Conservation (phyloP, 2,797 vertebrate genomes). For the Cyclura pinguis region DNA sequence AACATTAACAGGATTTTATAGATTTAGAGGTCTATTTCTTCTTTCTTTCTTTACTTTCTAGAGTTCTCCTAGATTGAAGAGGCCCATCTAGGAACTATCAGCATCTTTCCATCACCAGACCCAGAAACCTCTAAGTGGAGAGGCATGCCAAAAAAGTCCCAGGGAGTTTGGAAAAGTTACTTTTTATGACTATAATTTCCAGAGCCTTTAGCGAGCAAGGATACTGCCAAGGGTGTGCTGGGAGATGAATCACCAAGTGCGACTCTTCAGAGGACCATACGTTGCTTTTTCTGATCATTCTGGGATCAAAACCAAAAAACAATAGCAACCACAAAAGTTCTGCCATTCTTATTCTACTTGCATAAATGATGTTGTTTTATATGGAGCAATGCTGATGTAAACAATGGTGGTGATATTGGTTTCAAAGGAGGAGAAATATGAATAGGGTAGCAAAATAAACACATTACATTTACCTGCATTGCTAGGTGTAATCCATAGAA, state of each 20-base stretch:
- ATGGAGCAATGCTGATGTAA: not conserved
- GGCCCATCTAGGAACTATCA: accelerated
- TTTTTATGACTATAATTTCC: no score
- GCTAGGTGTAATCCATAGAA: not conserved
- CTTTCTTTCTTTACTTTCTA: conserved; percentile 2
- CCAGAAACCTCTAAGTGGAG: no score
- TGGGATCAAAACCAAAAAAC: not conserved
- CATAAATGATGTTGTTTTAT: not conserved
- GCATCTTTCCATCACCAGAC: not conserved
- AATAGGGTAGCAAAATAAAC: not conserved
- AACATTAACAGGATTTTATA: not conserved
- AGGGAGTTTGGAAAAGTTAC: not conserved
- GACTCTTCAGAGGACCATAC: not conserved
- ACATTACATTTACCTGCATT: no score
- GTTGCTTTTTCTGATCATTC: not conserved
- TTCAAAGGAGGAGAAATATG: not conserved
- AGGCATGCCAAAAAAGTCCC: not conserved
- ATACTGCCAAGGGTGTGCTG: no score
- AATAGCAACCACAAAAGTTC: not conserved
- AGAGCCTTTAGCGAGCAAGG: no score
- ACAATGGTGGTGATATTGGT: not conserved
- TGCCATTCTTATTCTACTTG: not conserved
- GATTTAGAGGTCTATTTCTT: not conserved
- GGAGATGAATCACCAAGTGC: no score
- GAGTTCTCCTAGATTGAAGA: conserved; percentile 38